Evolutionary conservation across 2,888 invertebrate genomes (phyloP), one percentile per base, ranked within the genome.

Genomic region (Mythimna impura): DNA sequence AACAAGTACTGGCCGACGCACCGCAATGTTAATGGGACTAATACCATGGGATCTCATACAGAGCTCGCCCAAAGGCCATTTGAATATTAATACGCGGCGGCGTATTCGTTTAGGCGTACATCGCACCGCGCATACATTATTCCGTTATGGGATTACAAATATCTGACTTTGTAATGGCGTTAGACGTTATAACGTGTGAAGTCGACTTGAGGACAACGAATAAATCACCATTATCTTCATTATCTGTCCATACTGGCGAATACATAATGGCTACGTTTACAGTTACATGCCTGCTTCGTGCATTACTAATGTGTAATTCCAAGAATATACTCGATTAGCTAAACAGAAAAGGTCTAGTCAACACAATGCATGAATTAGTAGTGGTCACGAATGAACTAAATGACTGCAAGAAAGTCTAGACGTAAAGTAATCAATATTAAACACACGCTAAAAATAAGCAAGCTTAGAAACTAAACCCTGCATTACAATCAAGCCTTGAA

Each of bases 11-110:
- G 88, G 85, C 89, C 90, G 84, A 83, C 87, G 88, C 87, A 87
- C 89, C 88, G 88, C 90, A 90, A 91, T 89, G 90, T 89, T 93
- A 93, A 93, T 93, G 92, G 88, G 84, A 87, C 91, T 92, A 91
- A 93, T 92, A 87, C 92, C 91, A 88, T 87, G 91, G 92, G 92
- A 93, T 90, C 90, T 89, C 87, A 85, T 89, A 88, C 89, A 88
- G 86, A 88, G 90, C 87, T 89, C 88, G 93, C 93, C 92, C 85
- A 90, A 90, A 93, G 92, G 91, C 92, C 88, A 93, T 95, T 94
- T 94, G 93, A 94, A 95, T 95, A 94, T 94, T 95, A 94, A 95
- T 94, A 92, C 87, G 81, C 83, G 84, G 86, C 86, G 89, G 89
- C 86, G 87, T 91, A 90, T 91, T 89, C 91, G 90, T 89, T 91